A percentile compares a stretch with the other conserved stretches of the same genome.
Evolutionary conservation across 2,113 vertebrate genomes (phyloP).

Genomic region (Shinisaurus crocodilurus): DNA sequence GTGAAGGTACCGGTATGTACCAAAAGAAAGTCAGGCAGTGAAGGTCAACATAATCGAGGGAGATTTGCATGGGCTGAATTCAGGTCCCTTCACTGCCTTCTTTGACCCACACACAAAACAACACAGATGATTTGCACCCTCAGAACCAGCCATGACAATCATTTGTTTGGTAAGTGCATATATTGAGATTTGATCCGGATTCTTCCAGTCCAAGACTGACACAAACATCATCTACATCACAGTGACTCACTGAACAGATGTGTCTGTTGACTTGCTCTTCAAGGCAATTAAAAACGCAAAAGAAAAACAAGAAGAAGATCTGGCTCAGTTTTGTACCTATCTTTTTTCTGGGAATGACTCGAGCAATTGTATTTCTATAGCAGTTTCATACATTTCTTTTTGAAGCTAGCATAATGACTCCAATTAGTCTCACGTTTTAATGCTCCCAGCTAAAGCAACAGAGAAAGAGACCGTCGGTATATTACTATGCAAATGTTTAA

Average conservation of each 20-base stretch:
- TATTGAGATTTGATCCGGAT: not conserved
- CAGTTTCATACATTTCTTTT: not conserved
- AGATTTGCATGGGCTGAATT: not conserved
- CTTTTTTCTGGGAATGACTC: not conserved
- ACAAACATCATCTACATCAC: not conserved
- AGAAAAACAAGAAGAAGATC: not conserved
- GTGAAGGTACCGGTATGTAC: not conserved
- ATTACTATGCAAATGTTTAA: not conserved
- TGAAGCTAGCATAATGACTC: not conserved
- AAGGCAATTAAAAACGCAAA: slow-evolving; percentile 9
- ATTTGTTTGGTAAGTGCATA: not conserved
- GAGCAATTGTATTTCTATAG: not conserved
- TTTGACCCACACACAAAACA: not conserved
- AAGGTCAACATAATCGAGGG: not conserved
- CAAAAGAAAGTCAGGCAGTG: not conserved
- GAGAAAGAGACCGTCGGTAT: slow-evolving; percentile 5
- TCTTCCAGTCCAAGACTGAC: not conserved
- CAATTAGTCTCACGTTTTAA: not conserved
- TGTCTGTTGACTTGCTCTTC: not conserved
- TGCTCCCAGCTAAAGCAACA: not conserved
- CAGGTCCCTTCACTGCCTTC: not conserved
- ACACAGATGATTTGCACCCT: not conserved
- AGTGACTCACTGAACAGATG: not conserved
- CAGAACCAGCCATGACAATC: not conserved
- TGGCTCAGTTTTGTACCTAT: not conserved